A percentile compares a stretch with the other conserved stretches of the same genome.
These are phyloP conservation scores for Microctonus aethiopoides DNA, from an alignment of 2,888 invertebrate species.

Conservation along the genomic window DNA sequence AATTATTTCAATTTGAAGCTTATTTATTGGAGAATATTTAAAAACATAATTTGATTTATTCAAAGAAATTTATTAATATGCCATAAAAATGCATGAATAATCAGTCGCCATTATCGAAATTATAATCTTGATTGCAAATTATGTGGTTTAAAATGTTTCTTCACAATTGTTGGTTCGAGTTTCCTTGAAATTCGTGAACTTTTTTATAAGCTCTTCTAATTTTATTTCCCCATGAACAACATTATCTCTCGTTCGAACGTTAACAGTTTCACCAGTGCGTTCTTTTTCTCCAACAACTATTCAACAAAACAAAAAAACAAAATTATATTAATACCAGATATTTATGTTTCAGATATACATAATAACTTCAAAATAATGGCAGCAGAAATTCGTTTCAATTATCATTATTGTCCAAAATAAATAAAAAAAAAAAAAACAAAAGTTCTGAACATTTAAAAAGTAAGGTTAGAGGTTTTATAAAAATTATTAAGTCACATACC, in stretches of 20 bases:
- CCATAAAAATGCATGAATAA: no score
- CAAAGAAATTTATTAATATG: no score
- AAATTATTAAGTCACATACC: conserved; percentile 69
- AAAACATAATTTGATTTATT: no score
- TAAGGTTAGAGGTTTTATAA: no score
- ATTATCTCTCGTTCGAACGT: conserved; percentile 97
- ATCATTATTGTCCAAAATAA: no score
- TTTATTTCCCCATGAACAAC: conserved; percentile 95
- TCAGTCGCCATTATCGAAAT: neutral
- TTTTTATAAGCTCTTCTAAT: conserved; percentile 81
- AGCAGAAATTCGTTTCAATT: no score
- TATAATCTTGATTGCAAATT: neutral
- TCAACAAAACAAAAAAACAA: conserved; percentile 52
- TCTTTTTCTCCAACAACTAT: conserved; percentile 98
- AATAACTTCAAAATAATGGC: no score
- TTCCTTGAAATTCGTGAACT: conserved; percentile 78
- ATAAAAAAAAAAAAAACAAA: no score
- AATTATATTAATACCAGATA: neutral
- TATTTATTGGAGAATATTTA: no score
- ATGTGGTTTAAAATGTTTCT: conserved; percentile 65
- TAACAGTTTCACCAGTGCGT: conserved; percentile 86
- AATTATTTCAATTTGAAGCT: no score
- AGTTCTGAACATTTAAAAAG: no score
- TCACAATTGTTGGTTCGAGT: conserved; percentile 71
- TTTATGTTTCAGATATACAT: neutral